Conservation (phyloP, 2,113 vertebrate species). For the Dascyllus trimaculatus region DNA sequence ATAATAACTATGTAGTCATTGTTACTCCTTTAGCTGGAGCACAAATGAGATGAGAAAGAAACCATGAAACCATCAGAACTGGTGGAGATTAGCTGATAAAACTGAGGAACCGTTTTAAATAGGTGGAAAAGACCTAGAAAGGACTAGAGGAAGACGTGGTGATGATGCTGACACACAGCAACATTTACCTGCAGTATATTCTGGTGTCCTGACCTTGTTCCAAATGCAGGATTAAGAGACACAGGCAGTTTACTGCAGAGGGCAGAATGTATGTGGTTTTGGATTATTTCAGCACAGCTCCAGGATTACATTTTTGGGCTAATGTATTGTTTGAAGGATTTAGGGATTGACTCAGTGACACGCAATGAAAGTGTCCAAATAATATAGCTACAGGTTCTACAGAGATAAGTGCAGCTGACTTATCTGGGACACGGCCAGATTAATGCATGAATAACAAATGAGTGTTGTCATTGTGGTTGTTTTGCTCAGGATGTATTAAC, state of each 20-base stretch:
- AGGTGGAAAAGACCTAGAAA: no score
- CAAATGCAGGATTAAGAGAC: conserved; percentile 15
- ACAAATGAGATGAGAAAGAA: not conserved
- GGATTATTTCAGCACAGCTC: conserved; percentile 47
- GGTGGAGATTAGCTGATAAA: not conserved
- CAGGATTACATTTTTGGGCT: conserved; percentile 57
- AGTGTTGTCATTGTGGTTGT: conserved; percentile 15
- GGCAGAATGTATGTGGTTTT: not conserved
- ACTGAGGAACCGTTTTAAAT: not conserved
- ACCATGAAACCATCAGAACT: no score
- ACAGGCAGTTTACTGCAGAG: not conserved
- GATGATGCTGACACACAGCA: no score
- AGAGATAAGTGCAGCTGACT: conserved; percentile 43
- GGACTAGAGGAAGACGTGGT: no score
- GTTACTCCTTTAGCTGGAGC: not conserved
- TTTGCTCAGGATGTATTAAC: not conserved
- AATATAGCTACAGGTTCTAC: conserved; percentile 3
- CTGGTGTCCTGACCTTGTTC: not conserved
- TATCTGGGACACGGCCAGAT: conserved; percentile 65
- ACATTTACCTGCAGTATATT: not conserved
- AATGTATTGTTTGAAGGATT: conserved; percentile 64
- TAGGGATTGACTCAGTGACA: conserved; percentile 24
- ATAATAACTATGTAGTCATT: no score
- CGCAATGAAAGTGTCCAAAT: conserved; percentile 30
- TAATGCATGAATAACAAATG: conserved; percentile 46